phyloP scores from a whole-genome alignment of 53 echinoderm and acorn worm genomes.

The Patiria pectinifera region DNA sequence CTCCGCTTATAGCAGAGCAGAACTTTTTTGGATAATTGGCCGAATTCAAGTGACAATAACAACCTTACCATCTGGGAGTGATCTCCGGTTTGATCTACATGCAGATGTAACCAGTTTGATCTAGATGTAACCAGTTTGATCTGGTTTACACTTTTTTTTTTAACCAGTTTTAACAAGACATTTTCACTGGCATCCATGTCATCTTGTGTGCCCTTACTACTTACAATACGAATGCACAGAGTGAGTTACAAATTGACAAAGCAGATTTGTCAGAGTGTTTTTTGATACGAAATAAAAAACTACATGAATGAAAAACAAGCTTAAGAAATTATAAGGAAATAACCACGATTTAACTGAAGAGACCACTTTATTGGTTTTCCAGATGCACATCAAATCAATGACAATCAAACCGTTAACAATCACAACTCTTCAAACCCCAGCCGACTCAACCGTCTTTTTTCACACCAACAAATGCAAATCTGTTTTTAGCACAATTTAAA shows the following conservation, averaged over 20 bases:
- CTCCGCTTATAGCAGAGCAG: not conserved
- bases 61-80: too few species aligned
- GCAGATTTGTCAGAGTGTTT: too few species aligned
- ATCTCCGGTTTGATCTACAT: too few species aligned
- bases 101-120: constrained; percentile 1
- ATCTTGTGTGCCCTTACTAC: constrained; percentile 27
- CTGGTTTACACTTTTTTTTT: not conserved
- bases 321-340: not conserved
- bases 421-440: not conserved
- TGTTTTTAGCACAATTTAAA: not conserved
- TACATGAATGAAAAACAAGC: not conserved
- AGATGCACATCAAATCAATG: constrained; percentile 40
- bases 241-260: not conserved
- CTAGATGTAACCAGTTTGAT: constrained; percentile 1
- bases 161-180: not conserved
- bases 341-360: constrained; percentile 8
- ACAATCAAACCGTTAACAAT: not conserved
- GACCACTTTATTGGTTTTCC: constrained; percentile 29
- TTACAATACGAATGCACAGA: not conserved
- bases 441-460: not conserved
- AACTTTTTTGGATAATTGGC: not conserved
- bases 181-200: constrained; percentile 18
- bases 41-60: too few species aligned
- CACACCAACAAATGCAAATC: not conserved
- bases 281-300: too few species aligned